Conservation (phyloP, 2,888 invertebrate species). For the Oxyteleia sp. region DNA sequence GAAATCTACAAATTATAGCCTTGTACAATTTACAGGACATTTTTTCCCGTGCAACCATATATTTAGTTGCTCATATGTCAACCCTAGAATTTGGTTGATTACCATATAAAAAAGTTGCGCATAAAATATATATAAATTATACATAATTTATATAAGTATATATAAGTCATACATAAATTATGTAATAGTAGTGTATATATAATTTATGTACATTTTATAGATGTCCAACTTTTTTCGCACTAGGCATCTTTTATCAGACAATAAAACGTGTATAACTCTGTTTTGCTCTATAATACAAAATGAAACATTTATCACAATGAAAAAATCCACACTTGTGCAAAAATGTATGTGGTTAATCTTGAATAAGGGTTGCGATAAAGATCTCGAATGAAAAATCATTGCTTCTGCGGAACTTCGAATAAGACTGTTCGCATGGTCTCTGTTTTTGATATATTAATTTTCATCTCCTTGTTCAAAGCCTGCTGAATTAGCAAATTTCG, state of each 20-base stretch:
- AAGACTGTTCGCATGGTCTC: conserved; percentile 85
- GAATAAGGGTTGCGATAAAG: neutral
- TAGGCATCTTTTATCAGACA: conserved; percentile 2
- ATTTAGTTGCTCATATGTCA: too few relatives aligned
- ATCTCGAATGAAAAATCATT: conserved; percentile 71
- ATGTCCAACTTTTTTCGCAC: too few relatives aligned
- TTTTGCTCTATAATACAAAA: conserved; percentile 26
- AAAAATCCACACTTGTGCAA: conserved; percentile 41
- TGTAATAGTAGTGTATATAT: too few relatives aligned
- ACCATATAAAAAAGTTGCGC: too few relatives aligned
- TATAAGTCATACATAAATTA: too few relatives aligned
- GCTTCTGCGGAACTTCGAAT: conserved; percentile 84
- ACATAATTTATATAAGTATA: too few relatives aligned
- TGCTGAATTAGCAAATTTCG: conserved; percentile 7
- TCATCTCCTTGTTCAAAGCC: conserved; percentile 83
- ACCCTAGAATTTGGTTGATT: too few relatives aligned
- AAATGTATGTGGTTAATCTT: conserved; percentile 9
- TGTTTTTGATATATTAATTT: conserved; percentile 85
- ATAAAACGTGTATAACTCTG: conserved; percentile 35
- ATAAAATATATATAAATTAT: too few relatives aligned
- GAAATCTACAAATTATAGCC: too few relatives aligned
- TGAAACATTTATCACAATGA: conserved; percentile 44
- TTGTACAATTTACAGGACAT: too few relatives aligned
- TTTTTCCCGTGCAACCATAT: too few relatives aligned
- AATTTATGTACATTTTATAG: too few relatives aligned